Percentiles rank a stretch among this genome's conserved stretches.
Evolutionary conservation across 2,113 vertebrate genomes (phyloP).

Genomic region (Laticauda laticaudata): DNA sequence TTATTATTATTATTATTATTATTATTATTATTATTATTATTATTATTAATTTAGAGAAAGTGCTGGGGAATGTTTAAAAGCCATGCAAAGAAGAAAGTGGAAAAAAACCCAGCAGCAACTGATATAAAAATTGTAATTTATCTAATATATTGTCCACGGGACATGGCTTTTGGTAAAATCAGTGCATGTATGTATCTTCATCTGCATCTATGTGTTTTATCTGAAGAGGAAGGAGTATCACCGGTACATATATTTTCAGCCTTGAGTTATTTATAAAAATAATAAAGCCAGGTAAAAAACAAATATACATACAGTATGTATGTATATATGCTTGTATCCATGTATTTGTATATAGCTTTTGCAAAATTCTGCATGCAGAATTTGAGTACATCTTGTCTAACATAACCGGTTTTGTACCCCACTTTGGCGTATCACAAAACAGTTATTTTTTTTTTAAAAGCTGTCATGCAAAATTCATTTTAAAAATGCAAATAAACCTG

Average conservation of each 20-base stretch:
- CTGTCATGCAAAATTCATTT: background rate
- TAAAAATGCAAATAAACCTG: background rate
- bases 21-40: too few species aligned
- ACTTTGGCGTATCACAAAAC: background rate
- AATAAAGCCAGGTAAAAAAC: background rate
- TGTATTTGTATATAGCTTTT: background rate
- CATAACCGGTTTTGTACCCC: background rate
- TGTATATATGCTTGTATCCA: background rate
- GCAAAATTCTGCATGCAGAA: background rate
- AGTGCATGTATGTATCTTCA: background rate
- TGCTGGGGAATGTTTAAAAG: too few species aligned
- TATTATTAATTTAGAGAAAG: too few species aligned
- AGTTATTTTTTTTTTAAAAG: background rate
- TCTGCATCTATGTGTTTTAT: background rate
- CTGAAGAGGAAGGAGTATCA: background rate
- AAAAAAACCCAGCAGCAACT: too few species aligned
- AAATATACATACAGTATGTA: background rate
- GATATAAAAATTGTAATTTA: background rate
- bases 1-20: too few species aligned
- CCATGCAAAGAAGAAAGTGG: too few species aligned
- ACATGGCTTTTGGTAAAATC: background rate
- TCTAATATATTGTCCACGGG: background rate
- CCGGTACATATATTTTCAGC: background rate
- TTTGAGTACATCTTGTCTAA: background rate
- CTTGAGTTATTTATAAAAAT: background rate